Percentiles rank a stretch among this genome's conserved stretches.
Evolutionary conservation across 2,113 vertebrate species (phyloP).

Genomic region (Axis porcinus): DNA sequence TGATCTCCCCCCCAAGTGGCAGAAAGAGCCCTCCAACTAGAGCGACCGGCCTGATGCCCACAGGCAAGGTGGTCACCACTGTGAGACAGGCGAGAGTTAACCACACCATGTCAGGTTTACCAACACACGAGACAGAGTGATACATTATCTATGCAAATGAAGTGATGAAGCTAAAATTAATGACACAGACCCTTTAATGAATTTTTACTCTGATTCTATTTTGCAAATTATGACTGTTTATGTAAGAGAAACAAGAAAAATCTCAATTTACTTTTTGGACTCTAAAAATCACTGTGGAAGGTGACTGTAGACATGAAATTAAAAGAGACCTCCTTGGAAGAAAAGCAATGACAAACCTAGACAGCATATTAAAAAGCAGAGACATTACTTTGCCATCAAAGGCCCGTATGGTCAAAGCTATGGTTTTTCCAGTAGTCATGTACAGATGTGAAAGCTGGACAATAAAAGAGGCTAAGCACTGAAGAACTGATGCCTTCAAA

Average conservation of each 20-base stretch:
- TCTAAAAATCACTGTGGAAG: background rate
- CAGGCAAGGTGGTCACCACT: background rate
- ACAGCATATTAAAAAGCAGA: background rate
- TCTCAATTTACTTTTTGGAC: background rate
- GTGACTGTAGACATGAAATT: background rate
- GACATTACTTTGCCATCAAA: background rate
- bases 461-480: background rate
- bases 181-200: background rate
- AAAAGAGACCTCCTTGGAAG: background rate
- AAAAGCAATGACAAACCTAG: background rate
- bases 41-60: background rate
- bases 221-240: background rate
- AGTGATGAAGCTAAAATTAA: background rate
- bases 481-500: background rate
- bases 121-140: background rate
- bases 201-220: background rate
- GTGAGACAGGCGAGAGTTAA: background rate
- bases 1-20: accelerated
- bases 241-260: background rate
- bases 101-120: background rate
- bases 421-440: background rate
- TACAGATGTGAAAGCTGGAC: background rate
- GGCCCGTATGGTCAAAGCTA: background rate
- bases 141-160: background rate
- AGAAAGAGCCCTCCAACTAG: too few species aligned